These are phyloP conservation scores for Leptocoma aspasia DNA, from an alignment of 2,113 vertebrate genomes.

Conservation along the genomic window DNA sequence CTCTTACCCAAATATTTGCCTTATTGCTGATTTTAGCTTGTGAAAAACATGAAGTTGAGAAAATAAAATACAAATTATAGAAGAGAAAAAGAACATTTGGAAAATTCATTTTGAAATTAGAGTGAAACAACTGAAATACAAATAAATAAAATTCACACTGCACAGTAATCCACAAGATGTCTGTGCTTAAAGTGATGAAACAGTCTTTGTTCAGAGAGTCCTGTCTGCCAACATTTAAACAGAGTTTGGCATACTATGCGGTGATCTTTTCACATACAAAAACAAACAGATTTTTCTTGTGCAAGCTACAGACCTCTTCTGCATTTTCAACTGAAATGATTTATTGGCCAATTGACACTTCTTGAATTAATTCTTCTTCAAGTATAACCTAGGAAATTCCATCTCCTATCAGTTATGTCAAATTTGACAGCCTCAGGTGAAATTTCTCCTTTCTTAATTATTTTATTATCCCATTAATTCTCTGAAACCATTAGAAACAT, in stretches of 20 bases:
- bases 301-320: conserved; percentile 6
- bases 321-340: conserved; percentile 28
- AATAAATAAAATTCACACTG: neutral
- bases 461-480: conserved; percentile 54
- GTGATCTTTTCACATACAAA: conserved; percentile 4
- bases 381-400: conserved; percentile 49
- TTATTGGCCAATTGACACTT: conserved; percentile 40
- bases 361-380: conserved; percentile 37
- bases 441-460: conserved; percentile 57
- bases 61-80: neutral
- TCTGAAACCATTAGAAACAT: conserved; percentile 14
- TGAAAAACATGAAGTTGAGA: neutral
- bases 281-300: conserved; percentile 34
- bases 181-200: neutral
- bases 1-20: neutral
- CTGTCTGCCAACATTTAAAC: neutral
- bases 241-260: neutral
- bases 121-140: neutral
- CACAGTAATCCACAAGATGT: neutral
- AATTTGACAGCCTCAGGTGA: conserved; percentile 46
- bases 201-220: neutral
- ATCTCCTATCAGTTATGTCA: conserved; percentile 24
- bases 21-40: neutral
- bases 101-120: neutral
- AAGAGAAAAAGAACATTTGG: neutral